phyloP scores from a whole-genome alignment of 2,797 vertebrate species.

The Xenopus petersii region DNA sequence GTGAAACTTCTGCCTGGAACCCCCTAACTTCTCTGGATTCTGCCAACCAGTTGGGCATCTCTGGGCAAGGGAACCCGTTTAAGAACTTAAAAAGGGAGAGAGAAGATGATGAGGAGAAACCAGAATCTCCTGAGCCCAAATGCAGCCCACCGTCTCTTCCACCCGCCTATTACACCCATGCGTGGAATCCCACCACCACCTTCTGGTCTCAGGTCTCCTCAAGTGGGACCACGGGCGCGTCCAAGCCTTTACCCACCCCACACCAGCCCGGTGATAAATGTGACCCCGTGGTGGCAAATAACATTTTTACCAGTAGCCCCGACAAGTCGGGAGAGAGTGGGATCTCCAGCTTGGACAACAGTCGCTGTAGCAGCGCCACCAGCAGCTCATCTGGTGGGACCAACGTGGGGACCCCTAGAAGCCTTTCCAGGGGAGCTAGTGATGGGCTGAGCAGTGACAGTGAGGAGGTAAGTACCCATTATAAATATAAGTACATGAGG shows the following conservation, averaged over 20 bases:
- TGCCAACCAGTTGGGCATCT: constrained; percentile 65
- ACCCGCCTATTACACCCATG: constrained; percentile 63
- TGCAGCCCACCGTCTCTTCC: constrained; percentile 52
- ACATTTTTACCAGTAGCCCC: constrained; percentile 38
- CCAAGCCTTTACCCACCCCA: constrained; percentile 10
- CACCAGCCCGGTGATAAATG: not conserved
- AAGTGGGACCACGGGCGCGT: constrained; percentile 6
- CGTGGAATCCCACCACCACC: constrained; percentile 68
- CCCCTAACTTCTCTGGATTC: constrained; percentile 70
- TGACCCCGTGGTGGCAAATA: not conserved
- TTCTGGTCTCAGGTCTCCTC: constrained; percentile 52
- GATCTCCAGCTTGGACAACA: constrained; percentile 37
- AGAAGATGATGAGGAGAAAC: constrained; percentile 64
- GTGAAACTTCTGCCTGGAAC: constrained; percentile 70
- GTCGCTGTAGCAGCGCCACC: constrained; percentile 75
- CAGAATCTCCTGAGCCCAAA: constrained; percentile 50
- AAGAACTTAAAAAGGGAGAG: constrained; percentile 60
- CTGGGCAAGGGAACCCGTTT: constrained; percentile 55
- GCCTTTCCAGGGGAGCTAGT: not conserved
- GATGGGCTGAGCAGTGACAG: constrained; percentile 56
- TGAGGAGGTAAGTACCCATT: constrained; percentile 61
- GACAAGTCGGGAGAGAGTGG: constrained; percentile 54
- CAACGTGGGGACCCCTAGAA: not conserved
- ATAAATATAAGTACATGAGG: too few relatives aligned
- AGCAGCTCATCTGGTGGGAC: constrained; percentile 48